Evolutionary conservation across 2,888 invertebrate species (phyloP).

Genomic region (Rhingia campestris): DNA sequence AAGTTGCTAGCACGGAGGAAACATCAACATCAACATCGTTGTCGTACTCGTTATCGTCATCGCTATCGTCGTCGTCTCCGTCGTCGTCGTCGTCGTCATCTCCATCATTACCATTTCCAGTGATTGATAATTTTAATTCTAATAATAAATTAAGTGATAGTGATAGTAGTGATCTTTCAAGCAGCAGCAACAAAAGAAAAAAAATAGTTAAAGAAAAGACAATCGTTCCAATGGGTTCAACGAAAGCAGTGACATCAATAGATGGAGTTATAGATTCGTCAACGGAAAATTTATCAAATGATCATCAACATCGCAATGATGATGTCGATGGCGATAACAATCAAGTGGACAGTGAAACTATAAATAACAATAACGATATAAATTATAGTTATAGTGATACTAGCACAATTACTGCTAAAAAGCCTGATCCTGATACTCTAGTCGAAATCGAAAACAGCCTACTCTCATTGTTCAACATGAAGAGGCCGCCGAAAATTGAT

Average conservation of each 20-base stretch:
- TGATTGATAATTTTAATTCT: constrained; percentile 74
- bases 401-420: constrained; percentile 73
- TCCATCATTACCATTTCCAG: constrained; percentile 69
- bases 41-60: constrained; percentile 73
- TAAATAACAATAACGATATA: constrained; percentile 73
- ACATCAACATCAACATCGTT: constrained; percentile 77
- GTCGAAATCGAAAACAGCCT: constrained; percentile 83
- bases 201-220: constrained; percentile 67
- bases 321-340: constrained; percentile 22
- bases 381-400: constrained; percentile 71
- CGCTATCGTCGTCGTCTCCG: constrained; percentile 49
- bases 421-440: constrained; percentile 82
- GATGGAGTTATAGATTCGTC: constrained; percentile 18
- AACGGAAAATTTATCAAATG: constrained; percentile 4
- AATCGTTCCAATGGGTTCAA: constrained; percentile 61
- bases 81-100: constrained; percentile 63
- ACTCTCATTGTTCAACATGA: constrained; percentile 82
- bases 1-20: constrained; percentile 83
- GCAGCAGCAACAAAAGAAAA: constrained; percentile 19
- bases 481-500: constrained; percentile 83
- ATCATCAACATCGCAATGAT: constrained; percentile 21
- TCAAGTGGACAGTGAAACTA: constrained; percentile 60
- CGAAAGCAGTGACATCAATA: constrained; percentile 25
- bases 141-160: constrained; percentile 74
- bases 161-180: constrained; percentile 66